phyloP scores from a whole-genome alignment of 2,797 vertebrate species.

The Lycodopsis pacificus region DNA sequence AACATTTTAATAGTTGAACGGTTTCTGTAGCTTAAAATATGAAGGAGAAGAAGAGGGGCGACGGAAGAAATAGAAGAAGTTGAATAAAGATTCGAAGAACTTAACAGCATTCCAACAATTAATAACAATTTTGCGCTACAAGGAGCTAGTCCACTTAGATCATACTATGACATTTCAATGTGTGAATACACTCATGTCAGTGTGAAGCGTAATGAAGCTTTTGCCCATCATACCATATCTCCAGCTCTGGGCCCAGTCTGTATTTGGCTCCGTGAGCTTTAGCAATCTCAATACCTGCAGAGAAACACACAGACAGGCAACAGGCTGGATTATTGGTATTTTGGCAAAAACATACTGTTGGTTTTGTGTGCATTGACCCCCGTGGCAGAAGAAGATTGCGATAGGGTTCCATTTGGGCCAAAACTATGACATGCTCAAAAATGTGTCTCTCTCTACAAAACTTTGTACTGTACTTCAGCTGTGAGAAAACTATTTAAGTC shows the following conservation, averaged over 20 bases:
- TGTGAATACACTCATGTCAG: background rate
- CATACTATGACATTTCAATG: background rate
- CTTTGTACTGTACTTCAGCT: too few relatives aligned
- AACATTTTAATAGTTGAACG: too few relatives aligned
- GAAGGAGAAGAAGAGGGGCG: too few relatives aligned
- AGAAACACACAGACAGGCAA: conserved; percentile 24
- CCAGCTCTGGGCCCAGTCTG: conserved; percentile 94
- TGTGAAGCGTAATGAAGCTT: background rate
- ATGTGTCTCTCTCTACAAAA: too few relatives aligned
- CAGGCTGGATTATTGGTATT: background rate
- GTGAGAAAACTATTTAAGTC: too few relatives aligned
- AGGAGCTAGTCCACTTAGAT: background rate
- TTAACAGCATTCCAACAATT: too few relatives aligned
- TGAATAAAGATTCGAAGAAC: too few relatives aligned
- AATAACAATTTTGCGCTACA: background rate
- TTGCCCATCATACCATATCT: conserved; percentile 87
- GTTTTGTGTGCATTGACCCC: background rate
- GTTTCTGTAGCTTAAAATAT: too few relatives aligned
- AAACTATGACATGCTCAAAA: background rate
- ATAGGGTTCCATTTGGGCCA: background rate
- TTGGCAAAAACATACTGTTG: background rate
- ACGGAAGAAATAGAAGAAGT: too few relatives aligned
- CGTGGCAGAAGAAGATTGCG: too few relatives aligned
- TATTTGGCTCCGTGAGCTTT: conserved; percentile 90
- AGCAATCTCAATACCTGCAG: conserved; percentile 89